Evolutionary conservation across 2,888 invertebrate genomes (phyloP), one percentile per base, ranked within the genome.

Genomic region (Cephus sareptanus): DNA sequence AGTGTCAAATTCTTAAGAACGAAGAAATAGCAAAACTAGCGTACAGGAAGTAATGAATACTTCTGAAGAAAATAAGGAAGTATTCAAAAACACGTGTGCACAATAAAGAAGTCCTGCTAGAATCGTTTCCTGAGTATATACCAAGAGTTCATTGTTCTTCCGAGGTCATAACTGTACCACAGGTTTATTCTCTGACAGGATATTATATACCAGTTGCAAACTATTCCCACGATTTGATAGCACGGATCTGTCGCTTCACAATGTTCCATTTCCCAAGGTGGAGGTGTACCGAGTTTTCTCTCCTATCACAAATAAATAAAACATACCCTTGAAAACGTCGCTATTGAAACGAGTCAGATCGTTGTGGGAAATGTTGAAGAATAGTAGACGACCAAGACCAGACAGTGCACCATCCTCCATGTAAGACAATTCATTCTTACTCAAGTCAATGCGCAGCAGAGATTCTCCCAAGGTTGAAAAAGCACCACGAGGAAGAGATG

Each of bases 341-440:
- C 97, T 97, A 91, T 97, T 97, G 87, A 98, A 94, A 85, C 95
- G 95, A 12, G 94, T 94, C 30, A 98, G 93, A 82, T 96, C 94
- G 92, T 98, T 98, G 83, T 95, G 94, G 3, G 96, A 95, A 75
- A 97, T 92, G 89, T 95, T 95, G 56, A 98, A 93, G 81, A 93
- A 93, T 85, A 94, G 94, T 34, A 97, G 93, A 81, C 94, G 93
- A 37, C 93, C 92, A 80, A 97, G 92, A 13, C 95, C 95, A 77
- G 93, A 92, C 85, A 98, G 95, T 0, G 97, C 94, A 11, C 94
- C 95, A 70, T 96, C 96, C 88, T 97, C 96, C 81, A 98, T 94
- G 68, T 93, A 92, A 13, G 94, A 93, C 84, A 98, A 94, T 90
- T 95, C 94, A 92, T 98, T 98, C 76, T 94, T 93, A 83, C 96